Conservation (phyloP, 2,888 invertebrate species). For the Globia sparganii region DNA sequence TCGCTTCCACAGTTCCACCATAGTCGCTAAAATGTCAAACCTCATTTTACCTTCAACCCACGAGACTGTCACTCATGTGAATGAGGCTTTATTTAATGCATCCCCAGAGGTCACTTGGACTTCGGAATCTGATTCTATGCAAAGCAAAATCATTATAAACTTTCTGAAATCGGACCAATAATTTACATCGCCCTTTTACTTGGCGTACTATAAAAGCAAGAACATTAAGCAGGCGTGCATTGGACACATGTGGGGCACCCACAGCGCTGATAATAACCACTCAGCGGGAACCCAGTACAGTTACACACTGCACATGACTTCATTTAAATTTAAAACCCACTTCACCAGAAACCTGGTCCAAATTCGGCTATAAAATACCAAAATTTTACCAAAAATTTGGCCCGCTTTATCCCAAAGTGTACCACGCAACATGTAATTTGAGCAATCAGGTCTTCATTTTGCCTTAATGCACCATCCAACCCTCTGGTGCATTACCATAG, state of each 20-base stretch:
- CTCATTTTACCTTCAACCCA: neutral
- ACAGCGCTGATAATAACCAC: constrained; percentile 45
- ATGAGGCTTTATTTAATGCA: neutral
- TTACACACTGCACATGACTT: constrained; percentile 26
- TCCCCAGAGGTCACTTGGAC: neutral
- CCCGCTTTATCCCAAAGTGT: constrained; percentile 12
- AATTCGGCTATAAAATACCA: constrained; percentile 17
- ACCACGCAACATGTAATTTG: constrained; percentile 27
- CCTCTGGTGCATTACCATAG: constrained; percentile 50
- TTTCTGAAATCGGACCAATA: neutral
- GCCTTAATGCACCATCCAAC: constrained; percentile 37
- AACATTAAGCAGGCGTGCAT: constrained; percentile 19
- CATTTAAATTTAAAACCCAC: constrained; percentile 37
- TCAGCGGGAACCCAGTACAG: constrained; percentile 39
- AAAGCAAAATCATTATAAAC: neutral
- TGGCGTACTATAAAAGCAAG: neutral
- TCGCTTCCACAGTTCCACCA: neutral
- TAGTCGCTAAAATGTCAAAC: neutral
- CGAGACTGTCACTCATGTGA: neutral
- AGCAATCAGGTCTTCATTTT: constrained; percentile 34
- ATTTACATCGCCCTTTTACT: neutral
- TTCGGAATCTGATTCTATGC: neutral
- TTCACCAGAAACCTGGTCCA: neutral
- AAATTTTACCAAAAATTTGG: constrained; percentile 9
- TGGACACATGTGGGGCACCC: constrained; percentile 26